phyloP scores from a whole-genome alignment of 2,888 invertebrate genomes.

The Chelonus formosanus region DNA sequence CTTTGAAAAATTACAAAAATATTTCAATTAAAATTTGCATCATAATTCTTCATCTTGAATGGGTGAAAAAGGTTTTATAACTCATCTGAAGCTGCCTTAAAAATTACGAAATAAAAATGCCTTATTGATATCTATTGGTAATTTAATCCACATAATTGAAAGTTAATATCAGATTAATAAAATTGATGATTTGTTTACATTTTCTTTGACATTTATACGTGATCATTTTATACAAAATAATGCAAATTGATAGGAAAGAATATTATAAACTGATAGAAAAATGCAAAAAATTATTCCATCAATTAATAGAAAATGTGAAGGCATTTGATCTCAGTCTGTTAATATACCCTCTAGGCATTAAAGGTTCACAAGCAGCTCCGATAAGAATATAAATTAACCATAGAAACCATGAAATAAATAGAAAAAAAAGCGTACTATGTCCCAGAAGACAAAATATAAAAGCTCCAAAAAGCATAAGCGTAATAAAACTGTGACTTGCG shows the following conservation, averaged over 20 bases:
- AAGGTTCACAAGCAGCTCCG: slow-evolving; percentile 65
- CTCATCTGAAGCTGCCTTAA: too few species aligned
- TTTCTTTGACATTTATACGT: too few species aligned
- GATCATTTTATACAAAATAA: slow-evolving; percentile 22
- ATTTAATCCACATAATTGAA: too few species aligned
- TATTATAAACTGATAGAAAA: background rate
- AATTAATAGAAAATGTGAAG: slow-evolving; percentile 38
- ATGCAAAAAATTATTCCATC: slow-evolving; percentile 6
- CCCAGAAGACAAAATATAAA: slow-evolving; percentile 68
- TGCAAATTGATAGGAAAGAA: background rate
- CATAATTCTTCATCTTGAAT: too few species aligned
- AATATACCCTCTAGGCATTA: slow-evolving; percentile 43
- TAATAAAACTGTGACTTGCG: slow-evolving; percentile 72
- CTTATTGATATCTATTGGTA: too few species aligned
- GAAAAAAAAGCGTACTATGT: slow-evolving; percentile 47
- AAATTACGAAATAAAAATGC: too few species aligned
- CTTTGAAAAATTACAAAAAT: background rate
- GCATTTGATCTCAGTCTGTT: slow-evolving; percentile 33
- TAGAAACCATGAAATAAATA: slow-evolving; percentile 20
- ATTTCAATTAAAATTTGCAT: too few species aligned
- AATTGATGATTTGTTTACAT: too few species aligned
- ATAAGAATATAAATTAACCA: slow-evolving; percentile 68
- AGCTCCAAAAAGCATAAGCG: slow-evolving; percentile 68
- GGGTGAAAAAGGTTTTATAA: too few species aligned
- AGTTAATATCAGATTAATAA: too few species aligned